Conservation (phyloP, 1,140 invertebrate species). For the Doryteuthis pealeii region DNA sequence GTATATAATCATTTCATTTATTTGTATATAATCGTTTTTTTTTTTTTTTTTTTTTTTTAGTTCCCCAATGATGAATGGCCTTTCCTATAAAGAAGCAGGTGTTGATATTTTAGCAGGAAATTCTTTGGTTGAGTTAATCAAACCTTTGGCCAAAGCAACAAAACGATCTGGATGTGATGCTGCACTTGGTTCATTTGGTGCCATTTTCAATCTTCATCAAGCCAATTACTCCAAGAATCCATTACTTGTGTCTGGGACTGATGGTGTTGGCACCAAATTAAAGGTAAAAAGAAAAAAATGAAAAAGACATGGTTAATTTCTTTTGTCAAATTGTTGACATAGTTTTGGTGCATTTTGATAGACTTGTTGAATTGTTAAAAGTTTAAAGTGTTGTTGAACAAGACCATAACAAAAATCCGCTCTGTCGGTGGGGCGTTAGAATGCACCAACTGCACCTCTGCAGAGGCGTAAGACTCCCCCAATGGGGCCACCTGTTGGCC, state of each 20-base stretch:
- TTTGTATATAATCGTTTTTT: too few species aligned
- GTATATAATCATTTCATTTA: too few species aligned
- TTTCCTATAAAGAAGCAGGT: conserved; percentile 90
- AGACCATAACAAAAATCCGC: too few species aligned
- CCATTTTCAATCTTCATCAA: conserved; percentile 79
- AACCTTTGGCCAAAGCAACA: conserved; percentile 68
- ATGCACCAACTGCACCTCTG: too few species aligned
- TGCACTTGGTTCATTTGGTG: conserved; percentile 88
- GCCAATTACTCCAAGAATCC: conserved; percentile 72
- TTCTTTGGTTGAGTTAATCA: conserved; percentile 79
- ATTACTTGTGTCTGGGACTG: conserved; percentile 88
- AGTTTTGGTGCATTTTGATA: too few species aligned
- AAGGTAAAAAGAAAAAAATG: conserved; percentile 68
- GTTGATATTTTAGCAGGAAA: conserved; percentile 93
- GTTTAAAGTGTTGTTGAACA: too few species aligned
- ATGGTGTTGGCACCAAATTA: conserved; percentile 95
- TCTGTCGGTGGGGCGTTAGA: too few species aligned
- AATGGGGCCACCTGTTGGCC: too few species aligned
- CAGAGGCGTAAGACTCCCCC: too few species aligned
- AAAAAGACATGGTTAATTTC: neutral
- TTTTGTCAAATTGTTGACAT: too few species aligned
- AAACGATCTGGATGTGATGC: conserved; percentile 70
- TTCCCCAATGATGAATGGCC: conserved; percentile 22
- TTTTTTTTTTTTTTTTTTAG: too few species aligned
- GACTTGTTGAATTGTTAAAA: too few species aligned